Evolutionary conservation across 1,140 invertebrate genomes (phyloP).

Genomic region (Solen grandis): DNA sequence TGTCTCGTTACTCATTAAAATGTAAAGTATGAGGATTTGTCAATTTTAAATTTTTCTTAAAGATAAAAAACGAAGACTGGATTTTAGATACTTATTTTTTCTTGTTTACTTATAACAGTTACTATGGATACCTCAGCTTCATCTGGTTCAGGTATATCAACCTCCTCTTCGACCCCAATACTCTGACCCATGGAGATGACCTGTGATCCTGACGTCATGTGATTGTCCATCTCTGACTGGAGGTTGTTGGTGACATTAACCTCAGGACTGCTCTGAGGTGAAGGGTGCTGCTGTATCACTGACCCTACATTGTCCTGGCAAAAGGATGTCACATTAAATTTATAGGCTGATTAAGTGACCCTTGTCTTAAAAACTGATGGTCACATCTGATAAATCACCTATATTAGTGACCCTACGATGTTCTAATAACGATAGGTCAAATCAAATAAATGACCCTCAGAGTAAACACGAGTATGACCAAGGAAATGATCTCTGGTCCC

Average conservation of each 20-base stretch:
- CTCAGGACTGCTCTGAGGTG: constrained; percentile 83
- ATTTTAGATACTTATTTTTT: too few species aligned
- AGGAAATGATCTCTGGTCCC: too few species aligned
- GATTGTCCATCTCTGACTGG: constrained; percentile 68
- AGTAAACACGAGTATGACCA: too few species aligned
- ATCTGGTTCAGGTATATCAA: constrained; percentile 85
- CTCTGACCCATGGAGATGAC: constrained; percentile 78
- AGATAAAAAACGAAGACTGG: too few species aligned
- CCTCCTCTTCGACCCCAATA: constrained; percentile 80
- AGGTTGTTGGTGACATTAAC: constrained; percentile 81
- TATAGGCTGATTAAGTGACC: neutral
- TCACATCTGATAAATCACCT: too few species aligned
- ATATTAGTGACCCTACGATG: too few species aligned
- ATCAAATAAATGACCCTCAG: too few species aligned
- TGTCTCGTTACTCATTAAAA: too few species aligned
- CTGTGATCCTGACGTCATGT: constrained; percentile 71
- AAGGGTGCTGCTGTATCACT: constrained; percentile 83
- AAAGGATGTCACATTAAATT: neutral
- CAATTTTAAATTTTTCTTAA: too few species aligned
- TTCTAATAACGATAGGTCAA: too few species aligned
- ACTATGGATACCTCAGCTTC: constrained; percentile 84
- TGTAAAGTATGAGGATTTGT: too few species aligned
- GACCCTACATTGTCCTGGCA: constrained; percentile 74
- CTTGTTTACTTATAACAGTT: too few species aligned
- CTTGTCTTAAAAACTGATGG: neutral